phyloP scores from a whole-genome alignment of 2,113 vertebrate genomes.

The Leuciscus idus region DNA sequence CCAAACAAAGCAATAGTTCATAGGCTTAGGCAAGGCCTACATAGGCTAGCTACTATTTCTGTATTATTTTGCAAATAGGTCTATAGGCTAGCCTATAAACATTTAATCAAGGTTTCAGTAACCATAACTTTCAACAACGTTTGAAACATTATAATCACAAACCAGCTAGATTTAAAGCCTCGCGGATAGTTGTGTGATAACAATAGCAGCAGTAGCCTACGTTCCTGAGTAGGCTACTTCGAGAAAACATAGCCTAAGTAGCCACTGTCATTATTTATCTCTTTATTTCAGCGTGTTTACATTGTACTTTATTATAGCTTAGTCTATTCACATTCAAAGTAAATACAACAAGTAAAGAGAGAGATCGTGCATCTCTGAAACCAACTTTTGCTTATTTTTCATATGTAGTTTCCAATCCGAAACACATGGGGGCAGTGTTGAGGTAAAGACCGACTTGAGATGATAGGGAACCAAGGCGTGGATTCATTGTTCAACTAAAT shows the following conservation, averaged over 20 bases:
- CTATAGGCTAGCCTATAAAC: neutral
- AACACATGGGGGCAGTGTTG: slow-evolving; percentile 26
- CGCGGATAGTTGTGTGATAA: neutral
- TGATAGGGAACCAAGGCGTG: neutral
- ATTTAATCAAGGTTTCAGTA: neutral
- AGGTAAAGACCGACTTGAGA: neutral
- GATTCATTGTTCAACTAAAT: slow-evolving; percentile 40
- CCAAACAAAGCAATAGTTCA: neutral
- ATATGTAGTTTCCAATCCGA: neutral
- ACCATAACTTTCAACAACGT: neutral
- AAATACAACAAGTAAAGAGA: neutral
- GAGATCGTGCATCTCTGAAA: neutral
- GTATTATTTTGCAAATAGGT: neutral
- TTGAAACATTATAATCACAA: neutral
- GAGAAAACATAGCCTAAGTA: neutral
- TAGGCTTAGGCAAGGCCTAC: too few relatives aligned
- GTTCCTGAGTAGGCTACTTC: neutral
- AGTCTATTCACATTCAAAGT: neutral
- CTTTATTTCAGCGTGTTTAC: neutral
- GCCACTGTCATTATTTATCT: neutral
- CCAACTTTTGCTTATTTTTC: neutral
- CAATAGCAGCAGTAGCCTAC: neutral
- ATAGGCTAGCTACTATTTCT: neutral
- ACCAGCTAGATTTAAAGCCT: neutral
- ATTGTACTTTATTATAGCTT: neutral